Base-by-base conservation (phyloP, 2,113 vertebrate genomes). In the Hyperopisus bebe region DNA sequence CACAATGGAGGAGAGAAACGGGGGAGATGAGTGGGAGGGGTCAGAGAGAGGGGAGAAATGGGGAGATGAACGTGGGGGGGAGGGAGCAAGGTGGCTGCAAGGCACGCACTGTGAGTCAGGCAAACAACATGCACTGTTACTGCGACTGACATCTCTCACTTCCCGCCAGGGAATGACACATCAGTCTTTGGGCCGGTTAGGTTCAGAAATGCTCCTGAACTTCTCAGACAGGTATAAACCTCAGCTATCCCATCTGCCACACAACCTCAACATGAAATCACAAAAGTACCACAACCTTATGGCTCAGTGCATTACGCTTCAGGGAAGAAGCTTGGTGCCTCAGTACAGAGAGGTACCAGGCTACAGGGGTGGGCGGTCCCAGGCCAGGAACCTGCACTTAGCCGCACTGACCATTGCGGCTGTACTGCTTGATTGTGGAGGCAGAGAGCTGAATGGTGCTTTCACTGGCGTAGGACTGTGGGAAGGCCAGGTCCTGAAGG, bases 401-500 rank as follows among this genome's bases (percentile, higher is more conserved):
- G 1, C 42, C 44, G 0, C 90, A 91, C 97, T 97, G 93, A 98
- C 98, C 98, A 0, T 98, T 98, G 50, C 97, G 97, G 92, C 97
- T 98, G 96, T 98, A 98, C 95, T 98, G 98, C 90, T 98, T 98
- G 95, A 98, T 97, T 9, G 97, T 97, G 80, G 97, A 97, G 86
- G 97, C 97, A 0, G 97, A 97, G 13, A 98, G 97, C 93, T 97
- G 97, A 94, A 98, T 98, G 92, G 96, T 97, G 94, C 96, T 97
- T 92, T 97, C 97, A 0, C 96, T 97, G 53, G 95, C 94, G 1
- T 97, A 96, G 87, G 96, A 97, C 93, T 97, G 96, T 3, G 98
- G 98, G 90, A 98, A 98, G 51, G 97, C 96, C 92, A 98, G 93
- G 91, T 98, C 97, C 92, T 97, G 97, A 35, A 97, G 96, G 86